Evolutionary conservation across 1,140 invertebrate genomes (phyloP).

Genomic region (Habropoda laboriosa): DNA sequence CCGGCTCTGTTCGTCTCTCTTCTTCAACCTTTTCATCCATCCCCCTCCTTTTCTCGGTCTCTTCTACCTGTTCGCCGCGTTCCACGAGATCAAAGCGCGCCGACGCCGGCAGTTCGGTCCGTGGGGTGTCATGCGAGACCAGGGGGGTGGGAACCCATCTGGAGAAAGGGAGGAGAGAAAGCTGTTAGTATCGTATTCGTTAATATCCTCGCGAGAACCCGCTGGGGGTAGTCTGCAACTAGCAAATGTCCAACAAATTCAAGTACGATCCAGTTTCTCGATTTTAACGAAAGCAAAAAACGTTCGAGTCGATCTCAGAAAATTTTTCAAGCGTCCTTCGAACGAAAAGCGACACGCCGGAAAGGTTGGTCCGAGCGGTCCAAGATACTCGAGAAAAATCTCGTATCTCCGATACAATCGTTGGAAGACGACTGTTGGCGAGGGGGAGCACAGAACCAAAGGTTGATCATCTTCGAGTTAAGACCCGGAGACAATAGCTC

Average conservation of each 20-base stretch:
- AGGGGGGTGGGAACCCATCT: slow-evolving; percentile 55
- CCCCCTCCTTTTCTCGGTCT: slow-evolving; percentile 47
- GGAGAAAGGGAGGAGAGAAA: slow-evolving; percentile 45
- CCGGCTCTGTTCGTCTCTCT: slow-evolving; percentile 25
- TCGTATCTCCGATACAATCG: slow-evolving; percentile 22
- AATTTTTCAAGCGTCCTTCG: no score
- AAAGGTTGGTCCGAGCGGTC: background rate
- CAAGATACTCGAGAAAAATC: background rate
- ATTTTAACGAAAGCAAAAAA: no score
- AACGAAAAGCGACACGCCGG: background rate
- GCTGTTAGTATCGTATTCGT: slow-evolving; percentile 72
- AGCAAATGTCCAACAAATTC: no score
- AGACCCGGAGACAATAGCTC: slow-evolving; percentile 52
- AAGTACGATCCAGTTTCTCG: no score
- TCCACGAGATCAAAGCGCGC: slow-evolving; percentile 73
- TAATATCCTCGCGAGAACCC: slow-evolving; percentile 65
- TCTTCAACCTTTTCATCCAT: slow-evolving; percentile 10
- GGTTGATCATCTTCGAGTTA: slow-evolving; percentile 51
- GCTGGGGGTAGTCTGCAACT: slow-evolving; percentile 76
- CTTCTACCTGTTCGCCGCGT: slow-evolving; percentile 73
- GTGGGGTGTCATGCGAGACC: slow-evolving; percentile 76
- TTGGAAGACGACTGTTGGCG: background rate
- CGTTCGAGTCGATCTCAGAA: background rate
- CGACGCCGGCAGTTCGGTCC: slow-evolving; percentile 71
- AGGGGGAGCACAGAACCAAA: background rate